Base-by-base conservation (phyloP, 2,888 invertebrate species). In the Syritta pipiens region DNA sequence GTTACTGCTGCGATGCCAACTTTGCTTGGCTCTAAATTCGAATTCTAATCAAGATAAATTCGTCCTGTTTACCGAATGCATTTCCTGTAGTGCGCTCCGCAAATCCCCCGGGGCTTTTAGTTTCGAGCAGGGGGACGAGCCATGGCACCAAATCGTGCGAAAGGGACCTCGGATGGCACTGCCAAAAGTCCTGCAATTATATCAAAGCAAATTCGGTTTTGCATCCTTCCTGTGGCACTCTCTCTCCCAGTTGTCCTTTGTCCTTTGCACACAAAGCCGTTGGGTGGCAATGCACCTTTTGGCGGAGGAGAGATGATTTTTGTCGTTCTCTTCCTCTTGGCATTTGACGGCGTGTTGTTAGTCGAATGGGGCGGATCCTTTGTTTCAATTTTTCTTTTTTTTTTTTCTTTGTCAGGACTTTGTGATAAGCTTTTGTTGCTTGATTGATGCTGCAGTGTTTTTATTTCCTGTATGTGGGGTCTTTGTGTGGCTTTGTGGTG, bases 21-120 rank as follows among this genome's bases (percentile, higher is more conserved):
- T 55, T 26, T 37, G 42, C 42, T 42, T 42, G 49, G 32, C 42
- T 55, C 60, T 48, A 55, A 49, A 68, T 55, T 28, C n/a, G 7
- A 10, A 17, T 46, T 49, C 57, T 69, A 69, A 63, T 69, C 69
- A 69, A 76, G 69, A 76, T 76, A 63, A 57, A 76, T 76, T 51
- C 28, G 46, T 26, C 9, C 14, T 48, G 6, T 60, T 75, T 40
- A 2, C 68, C 9, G 28, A 74, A 46, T 74, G 44, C 51, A 68
- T 60, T 60, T 60, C 19, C 26, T 19, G 22, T 28, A 57, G 14
- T 17, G 14, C 0, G 22, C 26, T 51, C 19, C 17, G 26, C 49
- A 57, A 7, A 46, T 32, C 17, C 17, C 9, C 12, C 12, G 17
- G 17, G 3, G 2, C 9, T 14, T 12, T 42, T 24, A 14, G 51